phyloP scores from a whole-genome alignment of 2,888 invertebrate species.

The Cenopis cana region DNA sequence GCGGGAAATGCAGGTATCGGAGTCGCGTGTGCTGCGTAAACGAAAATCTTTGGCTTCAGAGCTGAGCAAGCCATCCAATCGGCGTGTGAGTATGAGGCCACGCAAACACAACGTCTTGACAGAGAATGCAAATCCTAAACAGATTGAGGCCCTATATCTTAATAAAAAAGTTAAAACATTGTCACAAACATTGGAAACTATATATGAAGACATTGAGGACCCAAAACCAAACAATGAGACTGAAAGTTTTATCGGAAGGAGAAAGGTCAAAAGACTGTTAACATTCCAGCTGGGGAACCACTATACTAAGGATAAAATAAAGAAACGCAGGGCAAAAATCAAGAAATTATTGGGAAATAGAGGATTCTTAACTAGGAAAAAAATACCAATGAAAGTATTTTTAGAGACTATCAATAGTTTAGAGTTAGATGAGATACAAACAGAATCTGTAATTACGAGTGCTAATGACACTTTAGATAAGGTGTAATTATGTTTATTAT shows the following conservation, averaged over 20 bases:
- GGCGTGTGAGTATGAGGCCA: conserved; percentile 79
- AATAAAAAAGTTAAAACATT: conserved; percentile 82
- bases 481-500: conserved; percentile 45
- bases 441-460: conserved; percentile 59
- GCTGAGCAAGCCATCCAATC: conserved; percentile 70
- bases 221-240: conserved; percentile 76
- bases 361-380: conserved; percentile 78
- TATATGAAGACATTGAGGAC: conserved; percentile 87
- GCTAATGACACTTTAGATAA: conserved; percentile 51
- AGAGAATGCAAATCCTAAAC: conserved; percentile 73
- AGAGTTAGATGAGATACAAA: conserved; percentile 75
- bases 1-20: conserved; percentile 56
- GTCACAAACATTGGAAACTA: conserved; percentile 86
- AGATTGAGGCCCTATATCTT: conserved; percentile 84
- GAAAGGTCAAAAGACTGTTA: conserved; percentile 85
- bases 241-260: conserved; percentile 77
- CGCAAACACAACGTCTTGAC: conserved; percentile 68
- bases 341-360: conserved; percentile 83
- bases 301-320: conserved; percentile 83
- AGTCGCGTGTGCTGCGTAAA: conserved; percentile 70
- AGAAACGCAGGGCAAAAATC: conserved; percentile 84
- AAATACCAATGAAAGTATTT: conserved; percentile 84
- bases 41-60: conserved; percentile 71
- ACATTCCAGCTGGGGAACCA: conserved; percentile 82
- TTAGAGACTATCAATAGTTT: conserved; percentile 83